A percentile compares a stretch with the other conserved stretches of the same genome.
Evolutionary conservation across 2,113 vertebrate genomes (phyloP).

Genomic region (Tamias sibiricus): DNA sequence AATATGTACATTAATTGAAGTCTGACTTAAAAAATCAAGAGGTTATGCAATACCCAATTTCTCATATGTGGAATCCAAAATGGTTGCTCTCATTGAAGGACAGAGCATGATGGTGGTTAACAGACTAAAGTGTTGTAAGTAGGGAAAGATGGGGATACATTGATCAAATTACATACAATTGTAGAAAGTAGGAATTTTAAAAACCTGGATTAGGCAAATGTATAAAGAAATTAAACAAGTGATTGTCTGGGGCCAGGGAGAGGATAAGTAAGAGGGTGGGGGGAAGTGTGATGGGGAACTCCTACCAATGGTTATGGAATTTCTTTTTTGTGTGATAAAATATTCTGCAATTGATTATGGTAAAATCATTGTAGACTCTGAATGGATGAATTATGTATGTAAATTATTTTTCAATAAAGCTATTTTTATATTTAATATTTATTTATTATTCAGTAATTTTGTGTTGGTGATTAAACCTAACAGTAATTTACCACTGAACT

Average conservation of each 20-base stretch:
- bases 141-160: not conserved
- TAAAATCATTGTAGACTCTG: not conserved
- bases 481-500: no score
- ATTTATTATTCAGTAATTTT: not conserved
- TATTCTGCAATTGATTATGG: not conserved
- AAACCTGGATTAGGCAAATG: not conserved
- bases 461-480: not conserved
- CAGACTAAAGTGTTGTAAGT: not conserved
- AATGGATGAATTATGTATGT: not conserved
- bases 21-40: constrained; percentile 23
- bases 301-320: no score
- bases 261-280: not conserved
- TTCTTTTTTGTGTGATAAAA: not conserved
- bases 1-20: not conserved
- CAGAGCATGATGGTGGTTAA: not conserved
- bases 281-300: not conserved
- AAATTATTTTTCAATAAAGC: not conserved
- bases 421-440: not conserved
- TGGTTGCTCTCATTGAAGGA: no score
- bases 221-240: not conserved
- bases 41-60: not conserved
- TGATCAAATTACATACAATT: not conserved
- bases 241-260: not conserved
- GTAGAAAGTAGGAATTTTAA: not conserved
- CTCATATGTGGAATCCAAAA: not conserved